phyloP scores from a whole-genome alignment of 2,113 vertebrate genomes.

The Burhinus bistriatus region DNA sequence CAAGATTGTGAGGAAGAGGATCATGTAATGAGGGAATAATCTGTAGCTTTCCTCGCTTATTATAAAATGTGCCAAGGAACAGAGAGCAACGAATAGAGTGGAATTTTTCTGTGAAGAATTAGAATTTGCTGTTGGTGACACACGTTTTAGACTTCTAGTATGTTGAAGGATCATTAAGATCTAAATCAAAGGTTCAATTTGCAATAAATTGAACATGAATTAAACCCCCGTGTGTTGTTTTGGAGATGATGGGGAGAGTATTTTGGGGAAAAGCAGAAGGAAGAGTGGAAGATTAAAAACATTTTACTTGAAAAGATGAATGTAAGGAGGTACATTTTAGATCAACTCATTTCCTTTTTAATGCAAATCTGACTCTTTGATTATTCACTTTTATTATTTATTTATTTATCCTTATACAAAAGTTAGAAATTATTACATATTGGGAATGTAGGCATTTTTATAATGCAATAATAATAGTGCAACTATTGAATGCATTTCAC shows the following conservation, averaged over 20 bases:
- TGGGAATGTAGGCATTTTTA: background rate
- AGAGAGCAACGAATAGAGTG: background rate
- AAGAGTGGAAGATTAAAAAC: background rate
- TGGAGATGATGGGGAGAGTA: background rate
- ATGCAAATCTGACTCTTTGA: constrained; percentile 20
- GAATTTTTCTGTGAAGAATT: background rate
- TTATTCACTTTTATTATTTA: constrained; percentile 20
- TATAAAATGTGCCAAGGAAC: background rate
- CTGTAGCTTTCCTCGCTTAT: background rate
- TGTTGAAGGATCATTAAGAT: background rate
- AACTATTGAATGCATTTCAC: background rate
- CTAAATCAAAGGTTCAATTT: background rate
- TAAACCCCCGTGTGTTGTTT: background rate
- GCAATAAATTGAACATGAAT: background rate
- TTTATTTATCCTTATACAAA: background rate
- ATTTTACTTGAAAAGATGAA: background rate
- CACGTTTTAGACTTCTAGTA: background rate
- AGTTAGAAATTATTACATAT: background rate
- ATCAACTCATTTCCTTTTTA: constrained; percentile 14
- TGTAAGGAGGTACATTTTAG: background rate
- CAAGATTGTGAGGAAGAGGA: background rate
- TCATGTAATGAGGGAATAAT: background rate
- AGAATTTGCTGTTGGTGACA: constrained; percentile 6
- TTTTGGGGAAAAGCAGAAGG: background rate
- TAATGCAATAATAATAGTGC: background rate